A percentile compares a stretch with the other conserved stretches of the same genome.
Conservation (phyloP, 2,797 vertebrate species). For the Hozukius guyotensis region DNA sequence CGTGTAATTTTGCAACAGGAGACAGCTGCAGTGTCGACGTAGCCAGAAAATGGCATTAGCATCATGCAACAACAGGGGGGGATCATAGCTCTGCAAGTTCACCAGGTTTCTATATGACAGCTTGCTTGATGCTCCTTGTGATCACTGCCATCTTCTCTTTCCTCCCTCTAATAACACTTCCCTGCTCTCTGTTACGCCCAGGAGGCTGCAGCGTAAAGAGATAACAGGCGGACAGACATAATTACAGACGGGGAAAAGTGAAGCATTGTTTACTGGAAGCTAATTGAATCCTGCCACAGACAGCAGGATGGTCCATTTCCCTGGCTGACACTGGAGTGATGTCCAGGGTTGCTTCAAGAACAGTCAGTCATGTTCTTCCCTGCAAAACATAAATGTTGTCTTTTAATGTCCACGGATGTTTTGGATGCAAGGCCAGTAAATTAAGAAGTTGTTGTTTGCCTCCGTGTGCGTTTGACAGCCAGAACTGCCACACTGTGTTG, state of each 20-base stretch:
- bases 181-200: constrained; percentile 18
- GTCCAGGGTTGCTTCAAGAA: not conserved
- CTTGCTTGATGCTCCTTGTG: constrained; percentile 3
- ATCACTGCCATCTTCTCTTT: constrained; percentile 27
- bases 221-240: constrained; percentile 51
- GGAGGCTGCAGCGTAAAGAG: constrained; percentile 45
- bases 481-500: not conserved
- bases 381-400: not conserved
- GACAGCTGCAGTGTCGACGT: not conserved
- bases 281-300: constrained; percentile 64
- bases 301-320: constrained; percentile 8
- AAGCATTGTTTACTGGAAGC: constrained; percentile 56
- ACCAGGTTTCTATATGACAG: constrained; percentile 23
- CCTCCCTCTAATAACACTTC: constrained; percentile 52
- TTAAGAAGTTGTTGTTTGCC: not conserved
- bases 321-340: constrained; percentile 8
- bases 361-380: not conserved
- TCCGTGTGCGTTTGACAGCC: not conserved
- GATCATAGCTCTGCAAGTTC: constrained; percentile 17
- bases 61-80: not conserved
- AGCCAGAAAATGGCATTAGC: constrained; percentile 26
- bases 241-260: constrained; percentile 52
- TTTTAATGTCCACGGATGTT: not conserved
- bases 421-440: not conserved
- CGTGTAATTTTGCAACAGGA: not conserved